Percentiles rank a stretch among this genome's conserved stretches.
These are phyloP conservation scores for Cyanocitta stelleri DNA, from an alignment of 2,113 vertebrate species.

Conservation along the genomic window DNA sequence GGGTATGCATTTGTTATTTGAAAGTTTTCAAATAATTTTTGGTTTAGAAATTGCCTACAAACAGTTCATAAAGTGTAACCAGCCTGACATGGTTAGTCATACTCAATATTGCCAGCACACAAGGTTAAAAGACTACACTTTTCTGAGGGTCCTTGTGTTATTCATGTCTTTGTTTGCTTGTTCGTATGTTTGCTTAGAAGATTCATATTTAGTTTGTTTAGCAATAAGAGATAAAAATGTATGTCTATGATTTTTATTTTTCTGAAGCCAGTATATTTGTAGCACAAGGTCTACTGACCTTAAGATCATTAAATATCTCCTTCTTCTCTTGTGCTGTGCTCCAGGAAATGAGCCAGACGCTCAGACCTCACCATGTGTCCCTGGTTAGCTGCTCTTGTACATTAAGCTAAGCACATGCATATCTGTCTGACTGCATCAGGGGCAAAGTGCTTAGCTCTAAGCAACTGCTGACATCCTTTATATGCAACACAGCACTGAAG, in stretches of 20 bases:
- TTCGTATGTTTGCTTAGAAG: not conserved
- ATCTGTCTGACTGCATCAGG: not conserved
- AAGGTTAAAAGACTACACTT: not conserved
- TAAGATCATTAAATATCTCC: not conserved
- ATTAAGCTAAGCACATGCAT: not conserved
- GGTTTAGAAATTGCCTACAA: not conserved
- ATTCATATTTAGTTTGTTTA: not conserved
- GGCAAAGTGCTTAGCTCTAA: not conserved
- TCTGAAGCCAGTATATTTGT: not conserved
- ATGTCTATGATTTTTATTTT: not conserved
- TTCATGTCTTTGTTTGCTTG: not conserved
- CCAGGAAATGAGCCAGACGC: not conserved
- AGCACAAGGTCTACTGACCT: not conserved
- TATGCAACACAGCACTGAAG: not conserved
- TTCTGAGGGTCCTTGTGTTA: not conserved
- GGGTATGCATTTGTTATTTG: not conserved
- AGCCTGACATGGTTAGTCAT: not conserved
- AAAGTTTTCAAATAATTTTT: not conserved
- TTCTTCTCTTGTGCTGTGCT: not conserved
- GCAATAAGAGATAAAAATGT: not conserved
- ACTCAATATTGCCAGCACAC: accelerated
- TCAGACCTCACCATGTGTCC: not conserved
- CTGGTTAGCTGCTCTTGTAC: not conserved
- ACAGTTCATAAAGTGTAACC: not conserved
- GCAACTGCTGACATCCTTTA: not conserved